These are phyloP conservation scores for Portevinia maculata DNA, from an alignment of 2,888 invertebrate genomes.

Conservation along the genomic window DNA sequence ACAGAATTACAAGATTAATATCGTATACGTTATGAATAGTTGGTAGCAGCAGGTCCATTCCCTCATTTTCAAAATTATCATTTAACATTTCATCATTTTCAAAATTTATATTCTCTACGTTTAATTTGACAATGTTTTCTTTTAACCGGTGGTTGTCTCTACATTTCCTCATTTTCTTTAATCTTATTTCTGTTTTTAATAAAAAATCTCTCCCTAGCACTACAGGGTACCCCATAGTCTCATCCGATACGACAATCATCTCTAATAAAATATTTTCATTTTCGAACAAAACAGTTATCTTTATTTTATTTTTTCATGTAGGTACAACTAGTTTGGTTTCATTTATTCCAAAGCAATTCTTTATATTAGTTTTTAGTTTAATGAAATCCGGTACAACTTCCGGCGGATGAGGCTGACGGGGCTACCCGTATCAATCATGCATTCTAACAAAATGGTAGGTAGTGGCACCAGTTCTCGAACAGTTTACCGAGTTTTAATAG, in stretches of 20 bases:
- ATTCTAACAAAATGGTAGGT: conserved; percentile 49
- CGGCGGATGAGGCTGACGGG: conserved; percentile 54
- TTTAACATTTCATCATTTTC: not conserved
- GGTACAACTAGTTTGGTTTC: conserved; percentile 43
- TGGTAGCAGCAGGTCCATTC: no score
- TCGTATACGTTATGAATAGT: no score
- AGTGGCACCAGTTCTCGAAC: not conserved
- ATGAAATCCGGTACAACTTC: conserved; percentile 42
- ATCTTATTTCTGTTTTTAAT: conserved; percentile 24
- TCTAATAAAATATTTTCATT: conserved; percentile 47
- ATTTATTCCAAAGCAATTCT: conserved; percentile 58
- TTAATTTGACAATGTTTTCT: conserved; percentile 2
- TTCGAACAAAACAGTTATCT: conserved; percentile 37
- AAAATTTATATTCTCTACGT: conserved; percentile 9
- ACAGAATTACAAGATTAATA: no score
- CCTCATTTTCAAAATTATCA: conserved; percentile 5
- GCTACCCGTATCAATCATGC: conserved; percentile 40
- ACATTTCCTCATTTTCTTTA: conserved; percentile 1
- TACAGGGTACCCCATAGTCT: conserved; percentile 51
- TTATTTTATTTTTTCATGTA: conserved; percentile 58
- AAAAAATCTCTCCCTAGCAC: conserved; percentile 50
- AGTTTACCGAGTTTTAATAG: conserved; percentile 3
- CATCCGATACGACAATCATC: conserved; percentile 56
- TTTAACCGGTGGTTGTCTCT: no score
- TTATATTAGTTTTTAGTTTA: conserved; percentile 13